phyloP scores from a whole-genome alignment of 2,113 vertebrate species.

The Irena cyanogastra region DNA sequence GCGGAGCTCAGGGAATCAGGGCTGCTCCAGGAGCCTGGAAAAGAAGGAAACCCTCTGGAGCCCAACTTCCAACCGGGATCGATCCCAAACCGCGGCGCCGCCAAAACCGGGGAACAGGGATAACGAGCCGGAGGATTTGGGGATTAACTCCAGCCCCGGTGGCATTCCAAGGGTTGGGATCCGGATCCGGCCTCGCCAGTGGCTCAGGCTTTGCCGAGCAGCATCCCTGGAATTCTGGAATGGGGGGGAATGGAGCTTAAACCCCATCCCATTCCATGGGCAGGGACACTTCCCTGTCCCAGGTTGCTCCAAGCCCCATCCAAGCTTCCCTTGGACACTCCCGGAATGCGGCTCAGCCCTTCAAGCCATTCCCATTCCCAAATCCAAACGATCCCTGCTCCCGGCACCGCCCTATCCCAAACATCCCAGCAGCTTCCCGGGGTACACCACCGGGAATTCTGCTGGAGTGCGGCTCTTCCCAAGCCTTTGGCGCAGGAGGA shows the following conservation, averaged over 20 bases:
- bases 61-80: rapidly evolving
- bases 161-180: background rate
- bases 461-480: background rate
- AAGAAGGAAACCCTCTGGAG: background rate
- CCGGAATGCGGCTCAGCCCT: background rate
- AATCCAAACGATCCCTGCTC: rapidly evolving
- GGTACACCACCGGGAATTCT: rapidly evolving
- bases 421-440: background rate
- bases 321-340: background rate
- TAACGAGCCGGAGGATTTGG: rapidly evolving
- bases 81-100: rapidly evolving
- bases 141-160: background rate
- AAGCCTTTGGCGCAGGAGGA: background rate
- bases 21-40: background rate
- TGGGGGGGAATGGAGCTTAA: background rate
- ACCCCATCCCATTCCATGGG: background rate
- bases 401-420: background rate
- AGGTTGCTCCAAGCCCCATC: background rate
- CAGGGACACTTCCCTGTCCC: background rate
- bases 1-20: background rate
- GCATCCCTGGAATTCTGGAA: background rate
- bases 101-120: rapidly evolving
- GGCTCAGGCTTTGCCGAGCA: background rate
- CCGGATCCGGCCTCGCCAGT: rapidly evolving
- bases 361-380: background rate